Conservation (phyloP, 2,797 vertebrate genomes). For the Streptopelia turtur region DNA sequence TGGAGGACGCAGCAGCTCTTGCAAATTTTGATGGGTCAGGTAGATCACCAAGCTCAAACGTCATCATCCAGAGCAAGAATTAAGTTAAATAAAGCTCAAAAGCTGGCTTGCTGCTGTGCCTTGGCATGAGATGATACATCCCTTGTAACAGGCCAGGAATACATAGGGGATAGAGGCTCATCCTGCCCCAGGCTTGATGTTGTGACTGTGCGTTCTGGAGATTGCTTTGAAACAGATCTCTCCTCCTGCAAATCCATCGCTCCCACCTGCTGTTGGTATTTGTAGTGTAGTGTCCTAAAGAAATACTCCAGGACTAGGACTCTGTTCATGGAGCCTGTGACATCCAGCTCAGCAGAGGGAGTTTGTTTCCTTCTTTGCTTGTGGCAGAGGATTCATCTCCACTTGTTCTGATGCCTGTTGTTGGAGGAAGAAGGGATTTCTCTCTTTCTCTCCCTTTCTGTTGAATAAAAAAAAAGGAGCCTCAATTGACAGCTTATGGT, state of each 20-base stretch:
- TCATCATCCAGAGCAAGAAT: neutral
- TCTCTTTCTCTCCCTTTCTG: neutral
- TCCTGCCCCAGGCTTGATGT: neutral
- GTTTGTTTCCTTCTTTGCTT: neutral
- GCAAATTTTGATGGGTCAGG: neutral
- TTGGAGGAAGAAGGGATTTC: neutral
- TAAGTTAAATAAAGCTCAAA: neutral
- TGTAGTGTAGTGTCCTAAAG: neutral
- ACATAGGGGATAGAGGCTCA: neutral
- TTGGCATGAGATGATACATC: neutral
- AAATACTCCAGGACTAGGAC: neutral
- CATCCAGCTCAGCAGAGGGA: neutral
- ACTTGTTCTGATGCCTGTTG: neutral
- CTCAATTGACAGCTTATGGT: neutral
- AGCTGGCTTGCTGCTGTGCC: neutral
- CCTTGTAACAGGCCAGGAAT: too few relatives aligned
- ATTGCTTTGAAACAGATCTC: neutral
- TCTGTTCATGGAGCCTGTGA: neutral
- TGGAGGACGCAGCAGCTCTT: neutral
- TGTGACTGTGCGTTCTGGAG: neutral
- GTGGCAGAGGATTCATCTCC: accelerated
- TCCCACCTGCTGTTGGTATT: neutral
- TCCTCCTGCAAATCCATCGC: neutral
- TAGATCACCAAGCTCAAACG: neutral
- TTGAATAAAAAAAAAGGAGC: neutral